Conservation (phyloP, 1,140 invertebrate genomes). For the Drosophila truncata region DNA sequence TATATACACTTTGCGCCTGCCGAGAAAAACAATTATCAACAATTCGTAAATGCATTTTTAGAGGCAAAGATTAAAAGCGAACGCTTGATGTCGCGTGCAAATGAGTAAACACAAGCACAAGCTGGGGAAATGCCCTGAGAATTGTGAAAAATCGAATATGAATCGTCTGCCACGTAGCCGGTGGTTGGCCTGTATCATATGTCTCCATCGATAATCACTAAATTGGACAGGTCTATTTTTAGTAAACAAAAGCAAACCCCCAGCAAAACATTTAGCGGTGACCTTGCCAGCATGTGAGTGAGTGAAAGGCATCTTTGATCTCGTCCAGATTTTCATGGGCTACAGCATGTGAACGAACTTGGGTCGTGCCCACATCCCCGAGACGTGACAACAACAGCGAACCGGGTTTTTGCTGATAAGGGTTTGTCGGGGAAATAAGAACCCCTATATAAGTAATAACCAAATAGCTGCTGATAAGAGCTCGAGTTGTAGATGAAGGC, state of each 20-base stretch:
- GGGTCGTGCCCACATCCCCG: conserved; percentile 26
- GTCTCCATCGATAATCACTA: conserved; percentile 34
- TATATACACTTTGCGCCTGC: conserved; percentile 1
- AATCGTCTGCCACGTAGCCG: conserved; percentile 6
- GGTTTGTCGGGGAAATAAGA: neutral
- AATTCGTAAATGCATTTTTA: conserved; percentile 25
- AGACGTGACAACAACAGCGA: conserved; percentile 40
- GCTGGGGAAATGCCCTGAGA: conserved; percentile 15
- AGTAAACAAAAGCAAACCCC: conserved; percentile 39
- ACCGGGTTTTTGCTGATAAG: conserved; percentile 28
- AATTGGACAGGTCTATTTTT: conserved; percentile 51
- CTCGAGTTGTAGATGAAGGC: conserved; percentile 18
- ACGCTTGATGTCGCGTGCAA: conserved; percentile 30
- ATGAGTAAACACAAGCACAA: conserved; percentile 21
- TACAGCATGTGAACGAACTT: conserved; percentile 43
- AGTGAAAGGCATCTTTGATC: conserved; percentile 52
- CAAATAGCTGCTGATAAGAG: conserved; percentile 40
- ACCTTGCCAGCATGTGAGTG: conserved; percentile 36
- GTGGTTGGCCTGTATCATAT: conserved; percentile 14
- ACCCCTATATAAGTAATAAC: conserved; percentile 23
- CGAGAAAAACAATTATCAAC: conserved; percentile 31
- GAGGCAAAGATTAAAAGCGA: conserved; percentile 23
- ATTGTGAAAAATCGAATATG: conserved; percentile 6
- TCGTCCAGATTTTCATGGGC: conserved; percentile 23
- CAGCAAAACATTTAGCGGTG: conserved; percentile 36